Evolutionary conservation across 2,113 vertebrate genomes (phyloP), one percentile per base, ranked within the genome.

Genomic region (Oncorhynchus tshawytscha): DNA sequence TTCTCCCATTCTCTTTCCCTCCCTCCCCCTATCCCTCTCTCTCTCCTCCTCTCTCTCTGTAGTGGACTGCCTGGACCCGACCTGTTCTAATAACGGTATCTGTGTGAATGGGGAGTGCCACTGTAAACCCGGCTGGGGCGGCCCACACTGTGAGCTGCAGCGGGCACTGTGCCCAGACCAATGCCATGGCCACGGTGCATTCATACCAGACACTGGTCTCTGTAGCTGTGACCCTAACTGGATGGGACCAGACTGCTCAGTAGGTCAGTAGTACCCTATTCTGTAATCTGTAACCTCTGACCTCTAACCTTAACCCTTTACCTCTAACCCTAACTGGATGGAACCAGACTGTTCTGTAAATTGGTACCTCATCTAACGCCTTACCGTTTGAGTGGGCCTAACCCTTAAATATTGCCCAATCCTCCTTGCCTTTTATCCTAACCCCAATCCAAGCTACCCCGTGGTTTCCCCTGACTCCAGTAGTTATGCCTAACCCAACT

Each of bases 191-290:
- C 98, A 99, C 0, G 98, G 98, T 9, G 95, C 97, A 22, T 99
- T 96, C 91, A 93, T 99, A 79, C 91, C 97, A 0, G 98, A 99
- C 91, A 96, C 97, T 0, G 97, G 97, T 49, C 93, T 99, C 54
- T 99, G 98, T 88, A 96, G 92, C 94, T 99, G 98, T 2, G 98
- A 99, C 86, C 13, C 31, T 31, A 98, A 94, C 91, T 99, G 97
- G 97, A 99, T 99, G 95, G 98, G 97, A 78, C 97, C 97, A 0
- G 98, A 99, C 94, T 99, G 97, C 92, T 98, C 98, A 2, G 94
- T 97, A 66, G 98, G 98, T 99, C 89, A 95, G 96, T 70, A 29
- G 9, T 7, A 24, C 73, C 15, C 7, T 22, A 9, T 39, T 39
- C 8, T 39, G 34, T 39, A 0, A 39, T 39, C 34, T 39, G 51